These are phyloP conservation scores for Tetragonula clypearis DNA, from an alignment of 1,140 invertebrate genomes.

Conservation along the genomic window DNA sequence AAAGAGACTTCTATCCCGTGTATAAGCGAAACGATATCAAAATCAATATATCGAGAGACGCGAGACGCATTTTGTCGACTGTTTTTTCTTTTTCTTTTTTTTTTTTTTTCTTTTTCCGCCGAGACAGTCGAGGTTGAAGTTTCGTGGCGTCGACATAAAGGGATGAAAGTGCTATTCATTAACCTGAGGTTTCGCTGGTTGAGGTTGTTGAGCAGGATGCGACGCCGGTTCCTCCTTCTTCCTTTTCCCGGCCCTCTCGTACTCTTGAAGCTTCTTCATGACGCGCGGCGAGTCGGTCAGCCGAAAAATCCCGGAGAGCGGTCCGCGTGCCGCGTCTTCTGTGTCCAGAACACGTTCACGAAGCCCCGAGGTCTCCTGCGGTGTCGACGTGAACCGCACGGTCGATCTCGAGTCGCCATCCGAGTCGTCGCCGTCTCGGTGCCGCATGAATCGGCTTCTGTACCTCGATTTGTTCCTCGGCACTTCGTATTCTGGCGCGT, in stretches of 20 bases:
- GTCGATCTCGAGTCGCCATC: conserved; percentile 78
- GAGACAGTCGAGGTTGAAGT: background rate
- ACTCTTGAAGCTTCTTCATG: conserved; percentile 93
- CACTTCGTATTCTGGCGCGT: conserved; percentile 78
- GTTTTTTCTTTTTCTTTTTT: background rate
- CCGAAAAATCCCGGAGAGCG: conserved; percentile 94
- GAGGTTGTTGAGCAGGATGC: conserved; percentile 77
- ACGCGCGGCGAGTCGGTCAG: conserved; percentile 93
- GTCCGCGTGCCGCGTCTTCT: conserved; percentile 93
- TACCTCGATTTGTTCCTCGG: conserved; percentile 81
- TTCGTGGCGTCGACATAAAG: background rate
- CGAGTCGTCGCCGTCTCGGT: conserved; percentile 81
- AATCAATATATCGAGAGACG: too few species aligned
- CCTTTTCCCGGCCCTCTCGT: conserved; percentile 88
- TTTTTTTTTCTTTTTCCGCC: background rate
- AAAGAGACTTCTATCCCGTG: too few species aligned
- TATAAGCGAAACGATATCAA: too few species aligned
- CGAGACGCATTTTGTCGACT: too few species aligned
- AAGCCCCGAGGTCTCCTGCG: conserved; percentile 68
- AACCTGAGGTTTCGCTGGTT: conserved; percentile 82
- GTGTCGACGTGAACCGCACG: conserved; percentile 75
- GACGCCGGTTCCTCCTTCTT: conserved; percentile 86
- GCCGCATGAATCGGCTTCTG: conserved; percentile 83
- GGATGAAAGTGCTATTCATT: conserved; percentile 38
- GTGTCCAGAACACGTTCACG: conserved; percentile 93